Evolutionary conservation across 1,140 invertebrate species (phyloP), one percentile per base, ranked within the genome.

Genomic region (Lineus longissimus): DNA sequence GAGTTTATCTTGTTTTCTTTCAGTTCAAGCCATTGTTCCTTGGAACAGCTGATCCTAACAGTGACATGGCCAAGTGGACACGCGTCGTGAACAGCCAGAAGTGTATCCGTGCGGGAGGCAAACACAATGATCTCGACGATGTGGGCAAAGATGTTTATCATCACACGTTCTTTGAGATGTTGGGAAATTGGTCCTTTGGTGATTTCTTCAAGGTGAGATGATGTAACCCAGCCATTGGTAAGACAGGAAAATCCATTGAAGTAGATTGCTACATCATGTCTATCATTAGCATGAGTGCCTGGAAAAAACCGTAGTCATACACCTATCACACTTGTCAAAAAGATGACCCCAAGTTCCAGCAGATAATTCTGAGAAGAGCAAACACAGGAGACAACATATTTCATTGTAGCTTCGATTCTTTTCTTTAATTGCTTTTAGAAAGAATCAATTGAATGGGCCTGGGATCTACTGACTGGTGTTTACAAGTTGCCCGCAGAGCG

Each of bases 141-240:
- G 97, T 99, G 41, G 97, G 97, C 27, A 98, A 98, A 85, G 97
- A 99, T 87, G 94, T 98, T 0, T 99, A 99, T 75, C 97, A 99
- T 86, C 97, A 99, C 76, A 99, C 97, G 1, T 99, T 98, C 82
- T 99, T 99, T 85, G 97, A 99, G 85, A 99, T 99, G 97, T 87
- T 99, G 85, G 97, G 97, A 23, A 99, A 99, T 79, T 99, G 97
- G 97, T 99, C 96, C 6, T 99, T 99, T 86, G 96, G 97, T 31
- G 96, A 99, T 83, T 99, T 98, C 82, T 99, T 98, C 81, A 99
- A 99, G 83, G 89, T 90, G 74, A 71, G 55, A 19, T 7, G 29
- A 25, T 15, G 19, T 62, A 11, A n/a, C n/a, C n/a, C n/a, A n/a
- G n/a, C n/a, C n/a, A n/a, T 64, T 29, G 9, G 11, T 23, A 15